A percentile compares a stretch with the other conserved stretches of the same genome.
These are phyloP conservation scores for Hybos culiciformis DNA, from an alignment of 2,888 invertebrate genomes.

Conservation along the genomic window DNA sequence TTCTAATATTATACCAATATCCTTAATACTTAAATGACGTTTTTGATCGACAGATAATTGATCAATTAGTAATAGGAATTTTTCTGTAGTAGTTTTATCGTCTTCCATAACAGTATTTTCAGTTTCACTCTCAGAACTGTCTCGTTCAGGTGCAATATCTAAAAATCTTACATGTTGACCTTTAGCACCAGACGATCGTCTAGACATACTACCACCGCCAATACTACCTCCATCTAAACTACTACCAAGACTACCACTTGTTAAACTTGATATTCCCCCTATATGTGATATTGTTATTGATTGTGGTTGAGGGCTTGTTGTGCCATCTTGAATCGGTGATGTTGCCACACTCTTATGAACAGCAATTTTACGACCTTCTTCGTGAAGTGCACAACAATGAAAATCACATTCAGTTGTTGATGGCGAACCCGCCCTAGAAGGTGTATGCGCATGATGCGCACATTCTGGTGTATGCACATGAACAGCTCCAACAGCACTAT, in stretches of 20 bases:
- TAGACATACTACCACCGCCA: slow-evolving; percentile 30
- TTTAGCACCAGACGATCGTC: slow-evolving; percentile 42
- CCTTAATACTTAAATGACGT: slow-evolving; percentile 83
- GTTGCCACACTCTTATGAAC: slow-evolving; percentile 87
- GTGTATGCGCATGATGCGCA: slow-evolving; percentile 55
- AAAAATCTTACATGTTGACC: slow-evolving; percentile 78
- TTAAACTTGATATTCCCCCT: slow-evolving; percentile 19
- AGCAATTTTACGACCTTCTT: slow-evolving; percentile 81
- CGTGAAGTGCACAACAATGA: slow-evolving; percentile 89
- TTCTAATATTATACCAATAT: slow-evolving; percentile 88
- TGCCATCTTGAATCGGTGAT: slow-evolving; percentile 75
- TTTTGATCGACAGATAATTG: slow-evolving; percentile 87
- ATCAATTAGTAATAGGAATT: slow-evolving; percentile 84
- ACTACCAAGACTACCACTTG: slow-evolving; percentile 11
- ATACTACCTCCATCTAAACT: slow-evolving; percentile 30
- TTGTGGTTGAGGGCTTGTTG: slow-evolving; percentile 51
- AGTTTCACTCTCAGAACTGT: slow-evolving; percentile 85
- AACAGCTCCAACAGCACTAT: slow-evolving; percentile 49
- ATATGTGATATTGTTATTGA: slow-evolving; percentile 36
- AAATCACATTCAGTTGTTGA: slow-evolving; percentile 76
- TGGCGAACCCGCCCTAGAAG: slow-evolving; percentile 51
- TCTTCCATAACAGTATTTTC: slow-evolving; percentile 89
- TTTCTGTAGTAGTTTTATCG: slow-evolving; percentile 77
- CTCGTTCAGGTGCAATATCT: slow-evolving; percentile 62
- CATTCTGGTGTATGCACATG: slow-evolving; percentile 76